These are phyloP conservation scores for Chalcis sispes DNA, from an alignment of 2,888 invertebrate genomes.

Conservation along the genomic window DNA sequence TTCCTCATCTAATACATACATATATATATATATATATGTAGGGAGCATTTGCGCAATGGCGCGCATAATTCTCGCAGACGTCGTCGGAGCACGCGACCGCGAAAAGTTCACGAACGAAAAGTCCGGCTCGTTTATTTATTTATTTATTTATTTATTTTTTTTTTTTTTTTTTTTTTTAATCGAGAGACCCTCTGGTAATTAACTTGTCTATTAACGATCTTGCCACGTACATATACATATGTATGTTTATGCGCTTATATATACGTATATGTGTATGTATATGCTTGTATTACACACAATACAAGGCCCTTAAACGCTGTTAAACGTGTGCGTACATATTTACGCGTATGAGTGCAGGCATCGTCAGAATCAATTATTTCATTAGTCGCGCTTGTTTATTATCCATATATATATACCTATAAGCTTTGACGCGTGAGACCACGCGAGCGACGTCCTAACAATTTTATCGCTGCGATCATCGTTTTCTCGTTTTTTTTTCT, in stretches of 20 bases:
- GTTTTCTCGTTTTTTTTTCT: not conserved
- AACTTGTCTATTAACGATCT: constrained; percentile 29
- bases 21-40: too few species aligned
- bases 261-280: too few species aligned
- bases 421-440: too few species aligned
- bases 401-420: too few species aligned
- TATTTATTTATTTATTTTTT: too few species aligned
- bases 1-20: too few species aligned
- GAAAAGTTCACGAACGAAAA: constrained; percentile 31
- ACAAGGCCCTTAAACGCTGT: not conserved
- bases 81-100: constrained; percentile 9
- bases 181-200: constrained; percentile 17
- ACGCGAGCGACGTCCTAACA: not conserved
- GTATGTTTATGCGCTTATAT: not conserved
- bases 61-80: too few species aligned
- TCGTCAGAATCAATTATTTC: constrained; percentile 43
- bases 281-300: constrained; percentile 1
- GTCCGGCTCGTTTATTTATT: not conserved
- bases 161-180: too few species aligned
- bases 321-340: constrained; percentile 7
- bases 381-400: constrained; percentile 21
- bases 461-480: constrained; percentile 25
- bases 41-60: too few species aligned
- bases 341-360: not conserved
- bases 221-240: not conserved